These are phyloP conservation scores for Ellobium chinense DNA, from an alignment of 2,888 invertebrate species.

Conservation along the genomic window DNA sequence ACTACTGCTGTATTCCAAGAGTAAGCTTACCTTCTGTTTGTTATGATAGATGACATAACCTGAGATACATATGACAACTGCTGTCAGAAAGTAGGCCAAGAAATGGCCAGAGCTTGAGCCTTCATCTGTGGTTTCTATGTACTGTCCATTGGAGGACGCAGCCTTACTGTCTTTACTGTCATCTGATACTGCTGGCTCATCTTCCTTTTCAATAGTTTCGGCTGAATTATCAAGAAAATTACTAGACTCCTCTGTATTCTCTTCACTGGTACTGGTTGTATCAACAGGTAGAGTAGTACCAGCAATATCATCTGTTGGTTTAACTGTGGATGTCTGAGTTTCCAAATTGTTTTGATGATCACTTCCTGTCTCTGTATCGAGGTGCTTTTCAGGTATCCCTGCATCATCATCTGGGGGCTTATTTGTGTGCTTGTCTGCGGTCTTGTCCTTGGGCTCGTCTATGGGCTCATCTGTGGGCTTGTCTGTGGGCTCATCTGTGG, in stretches of 20 bases:
- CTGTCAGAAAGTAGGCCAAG: constrained; percentile 85
- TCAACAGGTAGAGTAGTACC: background rate
- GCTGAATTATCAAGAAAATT: background rate
- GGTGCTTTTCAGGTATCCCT: background rate
- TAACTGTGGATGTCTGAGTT: no score
- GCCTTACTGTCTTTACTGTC: background rate
- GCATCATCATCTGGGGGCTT: background rate
- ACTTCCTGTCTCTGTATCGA: no score
- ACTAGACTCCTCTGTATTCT: background rate
- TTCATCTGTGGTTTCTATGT: constrained; percentile 29
- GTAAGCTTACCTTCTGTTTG: constrained; percentile 85
- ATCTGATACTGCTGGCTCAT: background rate
- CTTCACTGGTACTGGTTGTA: background rate
- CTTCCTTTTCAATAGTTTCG: background rate
- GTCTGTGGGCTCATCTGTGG: background rate
- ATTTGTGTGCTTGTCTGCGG: background rate
- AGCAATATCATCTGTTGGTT: background rate
- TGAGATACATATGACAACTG: constrained; percentile 83
- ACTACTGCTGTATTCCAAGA: no score
- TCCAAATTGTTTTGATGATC: no score
- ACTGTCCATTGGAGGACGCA: no score
- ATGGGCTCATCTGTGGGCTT: no score
- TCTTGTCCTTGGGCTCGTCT: background rate
- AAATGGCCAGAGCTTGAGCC: constrained; percentile 80
- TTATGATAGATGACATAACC: constrained; percentile 84